A percentile compares a stretch with the other conserved stretches of the same genome.
These are phyloP conservation scores for Falco cherrug DNA, from an alignment of 2,797 vertebrate species.

Conservation along the genomic window DNA sequence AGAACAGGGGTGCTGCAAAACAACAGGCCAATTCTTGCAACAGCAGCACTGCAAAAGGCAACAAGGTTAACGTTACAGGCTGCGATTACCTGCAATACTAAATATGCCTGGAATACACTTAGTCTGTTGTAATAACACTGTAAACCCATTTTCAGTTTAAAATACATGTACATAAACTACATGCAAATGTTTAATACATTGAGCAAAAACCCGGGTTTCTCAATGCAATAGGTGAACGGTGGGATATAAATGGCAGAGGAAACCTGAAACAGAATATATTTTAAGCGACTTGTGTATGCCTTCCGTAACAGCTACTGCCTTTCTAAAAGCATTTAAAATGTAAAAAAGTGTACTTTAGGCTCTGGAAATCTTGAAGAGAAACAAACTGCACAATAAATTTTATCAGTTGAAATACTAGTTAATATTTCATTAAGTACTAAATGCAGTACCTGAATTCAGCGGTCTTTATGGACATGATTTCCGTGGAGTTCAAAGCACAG, in stretches of 20 bases:
- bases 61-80: neutral
- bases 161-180: neutral
- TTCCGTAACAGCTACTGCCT: neutral
- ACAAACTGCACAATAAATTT: neutral
- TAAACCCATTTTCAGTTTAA: neutral
- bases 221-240: neutral
- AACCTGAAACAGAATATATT: neutral
- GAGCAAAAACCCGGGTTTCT: neutral
- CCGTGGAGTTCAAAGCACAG: slow-evolving; percentile 75
- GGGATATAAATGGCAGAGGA: neutral
- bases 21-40: slow-evolving; percentile 77
- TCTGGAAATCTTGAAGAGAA: slow-evolving; percentile 1
- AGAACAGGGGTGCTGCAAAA: slow-evolving; percentile 69
- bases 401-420: neutral
- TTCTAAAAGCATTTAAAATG: neutral
- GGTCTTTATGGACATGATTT: slow-evolving; percentile 71
- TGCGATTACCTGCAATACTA: neutral
- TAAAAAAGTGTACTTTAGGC: neutral
- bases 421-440: neutral
- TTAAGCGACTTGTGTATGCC: neutral
- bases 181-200: neutral
- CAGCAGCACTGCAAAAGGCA: slow-evolving; percentile 68
- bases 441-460: slow-evolving; percentile 79
- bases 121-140: neutral
- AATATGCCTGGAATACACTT: neutral